Base-by-base conservation (phyloP, 2,797 vertebrate genomes). In the Paratrypauchen microcephalus region DNA sequence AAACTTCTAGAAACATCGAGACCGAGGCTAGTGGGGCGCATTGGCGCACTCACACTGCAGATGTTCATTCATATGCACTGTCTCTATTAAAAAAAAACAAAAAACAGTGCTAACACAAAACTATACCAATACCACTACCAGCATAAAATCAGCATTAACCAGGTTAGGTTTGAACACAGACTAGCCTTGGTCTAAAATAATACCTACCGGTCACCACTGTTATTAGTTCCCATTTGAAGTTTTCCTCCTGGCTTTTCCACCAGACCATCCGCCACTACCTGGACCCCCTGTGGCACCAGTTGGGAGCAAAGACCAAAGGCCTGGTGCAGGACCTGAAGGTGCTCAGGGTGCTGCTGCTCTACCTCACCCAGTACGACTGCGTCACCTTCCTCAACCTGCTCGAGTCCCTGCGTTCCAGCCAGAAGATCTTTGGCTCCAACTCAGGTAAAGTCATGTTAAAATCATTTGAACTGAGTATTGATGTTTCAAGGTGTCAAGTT, bases 291-390 rank as follows among this genome's bases (percentile, higher is more conserved):
- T 99, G 98, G 97, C 97, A 99, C 85, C 97, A 98, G 52, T 94
- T 99, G 69, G 97, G 97, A 77, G 87, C 95, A 8, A 98, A 97
- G 77, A 99, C 98, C 18, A 98, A 97, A 81, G 95, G 93, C 19
- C 88, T 99, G 81, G 97, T 99, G 55, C 97, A 98, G 79, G 97
- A 99, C 83, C 86, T 99, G 76, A 99, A 97, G 86, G 91, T 98
- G 68, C 75, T 98, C 12, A 91, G 96, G 71, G 96, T 97, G 18
- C 91, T 98, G 68, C 89, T 98, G 0, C 93, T 96, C 9, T 98
- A 98, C 82, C 94, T 99, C 80, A 98, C 96, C 19, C 97, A 99
- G 86, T 99, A 99, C 6, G 97, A 98, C 84, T 98, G 96, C 23
- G 93, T 99, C 80, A 98, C 98, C 36, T 99, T 99, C 87, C 95